phyloP scores from a whole-genome alignment of 2,797 vertebrate genomes.

The Sebastes taczanowskii region DNA sequence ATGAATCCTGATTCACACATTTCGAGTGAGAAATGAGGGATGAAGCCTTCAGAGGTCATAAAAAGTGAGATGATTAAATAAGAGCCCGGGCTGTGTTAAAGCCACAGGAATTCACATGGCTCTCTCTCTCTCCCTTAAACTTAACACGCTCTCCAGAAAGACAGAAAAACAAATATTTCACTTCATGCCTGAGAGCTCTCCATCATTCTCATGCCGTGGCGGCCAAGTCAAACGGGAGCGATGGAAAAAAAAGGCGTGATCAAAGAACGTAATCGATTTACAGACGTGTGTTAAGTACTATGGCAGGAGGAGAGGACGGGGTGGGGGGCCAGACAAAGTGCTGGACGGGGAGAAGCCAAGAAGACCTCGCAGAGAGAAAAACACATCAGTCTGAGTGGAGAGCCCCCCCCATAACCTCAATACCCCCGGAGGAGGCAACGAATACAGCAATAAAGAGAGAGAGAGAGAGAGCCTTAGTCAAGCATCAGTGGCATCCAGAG shows the following conservation, averaged over 20 bases:
- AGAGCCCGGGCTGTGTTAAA: slow-evolving; percentile 25
- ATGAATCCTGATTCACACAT: slow-evolving; percentile 26
- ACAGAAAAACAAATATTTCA: slow-evolving; percentile 78
- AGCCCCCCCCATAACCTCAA: background rate
- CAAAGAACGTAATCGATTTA: slow-evolving; percentile 65
- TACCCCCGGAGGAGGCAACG: background rate
- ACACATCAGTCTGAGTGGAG: slow-evolving; percentile 44
- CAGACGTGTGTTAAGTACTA: slow-evolving; percentile 66
- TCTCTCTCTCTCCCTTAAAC: slow-evolving; percentile 37
- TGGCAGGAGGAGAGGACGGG: slow-evolving; percentile 41
- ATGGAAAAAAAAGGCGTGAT: slow-evolving; percentile 49
- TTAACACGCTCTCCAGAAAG: slow-evolving; percentile 67
- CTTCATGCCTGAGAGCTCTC: slow-evolving; percentile 56
- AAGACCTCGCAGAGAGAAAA: slow-evolving; percentile 39
- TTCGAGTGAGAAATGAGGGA: slow-evolving; percentile 46
- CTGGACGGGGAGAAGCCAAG: slow-evolving; percentile 16
- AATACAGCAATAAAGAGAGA: slow-evolving; percentile 13
- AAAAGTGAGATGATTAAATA: slow-evolving; percentile 62
- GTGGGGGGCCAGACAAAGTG: slow-evolving; percentile 47
- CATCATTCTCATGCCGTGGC: slow-evolving; percentile 61
- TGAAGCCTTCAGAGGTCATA: slow-evolving; percentile 58
- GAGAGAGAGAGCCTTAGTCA: background rate
- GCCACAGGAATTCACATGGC: slow-evolving; percentile 71
- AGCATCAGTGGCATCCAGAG: background rate
- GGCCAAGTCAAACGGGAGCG: slow-evolving; percentile 70